Base-by-base conservation (phyloP, 2,113 vertebrate genomes). In the Hemiscyllium ocellatum region DNA sequence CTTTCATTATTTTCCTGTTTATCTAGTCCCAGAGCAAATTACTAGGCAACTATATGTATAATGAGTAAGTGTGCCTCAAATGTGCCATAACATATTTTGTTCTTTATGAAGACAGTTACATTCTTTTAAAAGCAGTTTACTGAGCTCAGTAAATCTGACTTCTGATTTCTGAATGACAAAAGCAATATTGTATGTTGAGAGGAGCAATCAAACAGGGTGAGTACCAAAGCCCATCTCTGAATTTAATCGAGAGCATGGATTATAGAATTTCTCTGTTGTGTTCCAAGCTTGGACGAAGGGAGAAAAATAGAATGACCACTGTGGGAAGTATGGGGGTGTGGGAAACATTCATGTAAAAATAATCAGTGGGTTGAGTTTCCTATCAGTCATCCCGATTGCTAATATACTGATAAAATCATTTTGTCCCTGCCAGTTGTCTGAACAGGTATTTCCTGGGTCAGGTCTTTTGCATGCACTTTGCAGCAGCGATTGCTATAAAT, bases 141-240 rank as follows among this genome's bases (percentile, higher is more conserved):
- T 52, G 24, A 33, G 86, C 42, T 83, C 78, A 83, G 37, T 37
- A 42, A 37, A 83, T 83, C 78, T 83, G 80, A 65, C 87, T n/a
- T 91, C 33, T 91, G n/a, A 83, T 91, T 33, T 91, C 56, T 94
- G 24, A 94, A 94, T 94, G 20, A 13, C 42, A 94, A 8, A 68
- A 2, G 42, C n/a, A 94, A 26, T 17, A 26, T 61, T 90, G 87
- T 33, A 52, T 61, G 29, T 61, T 90, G 22, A 94, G n/a, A 37
- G 37, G 61, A 68, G 65, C 50, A 90, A 90, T 90, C 50, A 26
- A 19, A 42, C 37, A 7, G 37, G 33, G 4, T 83, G 80, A 47
- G 13, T 42, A 42, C 19, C 80, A 83, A 19, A 4, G 52, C 29
- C 50, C 8, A 19, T 61, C 52, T 61, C 50, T 90, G 22, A 90